Percentiles rank a stretch among this genome's conserved stretches.
Evolutionary conservation across 2,888 invertebrate genomes (phyloP).

Genomic region (Acrocera orbiculus): DNA sequence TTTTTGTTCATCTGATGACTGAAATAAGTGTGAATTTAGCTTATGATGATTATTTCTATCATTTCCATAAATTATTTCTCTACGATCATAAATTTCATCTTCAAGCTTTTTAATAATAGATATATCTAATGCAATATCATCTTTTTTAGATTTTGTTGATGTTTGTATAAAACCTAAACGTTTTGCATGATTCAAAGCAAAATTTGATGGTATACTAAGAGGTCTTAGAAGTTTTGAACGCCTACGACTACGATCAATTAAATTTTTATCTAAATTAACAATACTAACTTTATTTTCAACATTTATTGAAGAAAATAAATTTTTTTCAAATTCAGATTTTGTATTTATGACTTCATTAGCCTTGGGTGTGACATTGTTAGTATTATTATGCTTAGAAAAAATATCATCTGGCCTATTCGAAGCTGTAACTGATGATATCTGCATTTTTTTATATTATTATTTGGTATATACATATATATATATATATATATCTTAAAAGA

Average conservation of each 20-base stretch:
- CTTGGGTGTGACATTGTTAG: too few species aligned
- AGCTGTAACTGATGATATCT: too few species aligned
- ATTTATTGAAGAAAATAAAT: too few species aligned
- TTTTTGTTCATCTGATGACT: constrained; percentile 5
- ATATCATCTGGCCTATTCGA: too few species aligned
- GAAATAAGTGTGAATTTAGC: not conserved
- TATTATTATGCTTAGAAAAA: too few species aligned
- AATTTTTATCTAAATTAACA: constrained; percentile 13
- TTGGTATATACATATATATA: too few species aligned
- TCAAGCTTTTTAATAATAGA: constrained; percentile 11
- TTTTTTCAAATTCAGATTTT: too few species aligned
- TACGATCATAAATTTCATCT: constrained; percentile 12
- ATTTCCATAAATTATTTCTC: constrained; percentile 7
- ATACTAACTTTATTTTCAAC: constrained; percentile 3
- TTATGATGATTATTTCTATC: not conserved
- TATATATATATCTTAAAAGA: too few species aligned
- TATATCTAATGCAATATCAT: constrained; percentile 9
- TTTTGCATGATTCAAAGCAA: constrained; percentile 9
- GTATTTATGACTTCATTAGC: too few species aligned
- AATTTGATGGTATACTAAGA: constrained; percentile 12
- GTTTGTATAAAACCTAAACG: constrained; percentile 5
- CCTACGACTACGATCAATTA: constrained; percentile 21
- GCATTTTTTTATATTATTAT: too few species aligned
- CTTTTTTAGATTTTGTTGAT: not conserved
- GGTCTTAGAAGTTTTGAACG: constrained; percentile 9